Base-by-base conservation (phyloP, 2,797 vertebrate genomes). In the Botia almorhae region DNA sequence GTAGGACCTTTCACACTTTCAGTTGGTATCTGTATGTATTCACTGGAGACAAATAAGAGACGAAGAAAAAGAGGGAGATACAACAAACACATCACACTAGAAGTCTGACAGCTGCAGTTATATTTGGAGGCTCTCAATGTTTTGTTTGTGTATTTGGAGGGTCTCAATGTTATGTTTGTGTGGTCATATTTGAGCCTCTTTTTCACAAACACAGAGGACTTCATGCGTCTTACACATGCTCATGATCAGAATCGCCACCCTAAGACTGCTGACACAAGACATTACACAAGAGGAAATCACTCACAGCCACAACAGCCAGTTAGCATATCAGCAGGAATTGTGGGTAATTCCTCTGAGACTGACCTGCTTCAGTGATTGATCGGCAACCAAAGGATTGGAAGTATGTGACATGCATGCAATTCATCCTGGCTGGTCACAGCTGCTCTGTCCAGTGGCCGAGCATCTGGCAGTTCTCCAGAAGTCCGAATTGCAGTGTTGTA, bases 121-220 rank as follows among this genome's bases (percentile, higher is more conserved):
- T 82, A 77, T 33, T 69, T 16, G 14, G 71, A 83, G 60, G 43
- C 39, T 81, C 76, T 83, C 61, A 23, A 14, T 51, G n/a, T n/a
- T n/a, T n/a, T n/a, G n/a, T n/a, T n/a, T 67, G 50, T 69, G 26
- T 29, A 77, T 33, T 69, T 16, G 14, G 71, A 83, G 60, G 43
- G 29, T 81, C 76, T 83, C 61, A 63, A 53, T 78, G 58, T 74
- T 4, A 29, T 51, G 78, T 74, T 68, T 68, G 65, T 70, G 63
- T 75, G 43, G 75, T 29, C 51, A 78, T 63, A 69, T 74, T 56
- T 73, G 73, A 77, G 50, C 43, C 74, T 73, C 69, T 21, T 58
- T 73, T 90, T 93, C 92, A 93, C 83, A 86, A 89, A 90, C 90
- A 91, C 88, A 89, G 88, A 92, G 80, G 79, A 82, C 86, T 90